phyloP scores from a whole-genome alignment of 2,797 vertebrate species.

The Takifugu ocellatus region DNA sequence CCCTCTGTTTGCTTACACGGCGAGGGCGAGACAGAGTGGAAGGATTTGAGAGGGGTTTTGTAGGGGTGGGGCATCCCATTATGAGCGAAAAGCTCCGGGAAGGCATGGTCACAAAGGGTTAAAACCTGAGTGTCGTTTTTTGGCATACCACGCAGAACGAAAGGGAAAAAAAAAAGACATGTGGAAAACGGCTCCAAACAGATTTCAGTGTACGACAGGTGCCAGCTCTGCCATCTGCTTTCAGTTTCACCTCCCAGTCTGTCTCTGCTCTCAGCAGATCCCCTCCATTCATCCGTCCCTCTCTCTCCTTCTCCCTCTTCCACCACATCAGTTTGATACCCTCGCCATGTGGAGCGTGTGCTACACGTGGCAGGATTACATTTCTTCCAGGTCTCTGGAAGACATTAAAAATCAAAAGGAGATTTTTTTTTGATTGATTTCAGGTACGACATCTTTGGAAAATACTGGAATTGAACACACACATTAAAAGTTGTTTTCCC shows the following conservation, averaged over 20 bases:
- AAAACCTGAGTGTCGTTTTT: slow-evolving; percentile 72
- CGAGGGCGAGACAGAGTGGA: slow-evolving; percentile 59
- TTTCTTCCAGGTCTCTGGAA: slow-evolving; percentile 44
- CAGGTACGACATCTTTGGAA: slow-evolving; percentile 25
- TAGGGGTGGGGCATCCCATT: slow-evolving; percentile 44
- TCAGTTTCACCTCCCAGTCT: slow-evolving; percentile 73
- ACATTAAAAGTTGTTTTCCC: no score
- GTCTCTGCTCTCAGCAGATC: slow-evolving; percentile 55
- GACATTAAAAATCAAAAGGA: slow-evolving; percentile 30
- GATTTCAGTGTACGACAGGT: slow-evolving; percentile 77
- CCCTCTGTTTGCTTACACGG: slow-evolving; percentile 72
- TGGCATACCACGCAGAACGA: slow-evolving; percentile 63
- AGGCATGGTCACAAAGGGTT: slow-evolving; percentile 71
- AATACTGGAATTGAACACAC: slow-evolving; percentile 7
- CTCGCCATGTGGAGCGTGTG: slow-evolving; percentile 36
- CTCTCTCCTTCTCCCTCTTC: slow-evolving; percentile 26
- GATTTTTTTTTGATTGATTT: slow-evolving; percentile 28
- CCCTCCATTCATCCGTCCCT: slow-evolving; percentile 48
- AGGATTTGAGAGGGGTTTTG: slow-evolving; percentile 56
- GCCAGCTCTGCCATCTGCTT: slow-evolving; percentile 83
- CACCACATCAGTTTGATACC: slow-evolving; percentile 33
- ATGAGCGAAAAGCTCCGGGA: slow-evolving; percentile 54
- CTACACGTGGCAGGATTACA: slow-evolving; percentile 9
- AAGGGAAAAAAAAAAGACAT: slow-evolving; percentile 66
- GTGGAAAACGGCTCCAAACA: slow-evolving; percentile 81